Percentiles rank a stretch among this genome's conserved stretches.
These are phyloP conservation scores for Triplophysa tibetana DNA, from an alignment of 2,113 vertebrate genomes.

Conservation along the genomic window DNA sequence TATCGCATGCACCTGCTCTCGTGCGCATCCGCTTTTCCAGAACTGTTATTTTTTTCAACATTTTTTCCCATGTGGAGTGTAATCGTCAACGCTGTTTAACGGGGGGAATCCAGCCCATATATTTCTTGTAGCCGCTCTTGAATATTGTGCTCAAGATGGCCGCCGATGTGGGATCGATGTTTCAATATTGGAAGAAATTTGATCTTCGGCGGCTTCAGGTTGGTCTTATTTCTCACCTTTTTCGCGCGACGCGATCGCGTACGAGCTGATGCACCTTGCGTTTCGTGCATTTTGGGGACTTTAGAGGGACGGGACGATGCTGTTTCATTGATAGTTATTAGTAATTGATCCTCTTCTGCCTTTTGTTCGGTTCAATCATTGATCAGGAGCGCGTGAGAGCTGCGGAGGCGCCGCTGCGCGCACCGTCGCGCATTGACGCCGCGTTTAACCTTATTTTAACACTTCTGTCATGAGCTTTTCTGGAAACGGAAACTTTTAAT, in stretches of 20 bases:
- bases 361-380: constrained; percentile 94
- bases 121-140: constrained; percentile 89
- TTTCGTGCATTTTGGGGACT: constrained; percentile 49
- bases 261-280: constrained; percentile 40
- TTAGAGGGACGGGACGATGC: constrained; percentile 53
- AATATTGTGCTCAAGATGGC: constrained; percentile 95
- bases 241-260: constrained; percentile 50
- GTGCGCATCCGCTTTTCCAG: constrained; percentile 21
- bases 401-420: constrained; percentile 73
- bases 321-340: constrained; percentile 89
- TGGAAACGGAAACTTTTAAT: constrained; percentile 75
- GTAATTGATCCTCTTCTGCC: constrained; percentile 90
- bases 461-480: constrained; percentile 63
- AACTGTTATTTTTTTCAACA: constrained; percentile 57
- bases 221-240: constrained; percentile 76
- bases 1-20: constrained; percentile 30
- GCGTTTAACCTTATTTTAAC: constrained; percentile 50
- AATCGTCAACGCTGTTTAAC: constrained; percentile 73
- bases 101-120: constrained; percentile 87
- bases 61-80: constrained; percentile 64
- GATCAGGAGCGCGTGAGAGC: constrained; percentile 81
- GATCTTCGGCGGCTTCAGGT: constrained; percentile 96
- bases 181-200: constrained; percentile 95
- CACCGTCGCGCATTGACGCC: neutral
- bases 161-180: constrained; percentile 97